phyloP scores from a whole-genome alignment of 2,113 vertebrate species.

The Pelvicachromis taeniatus region DNA sequence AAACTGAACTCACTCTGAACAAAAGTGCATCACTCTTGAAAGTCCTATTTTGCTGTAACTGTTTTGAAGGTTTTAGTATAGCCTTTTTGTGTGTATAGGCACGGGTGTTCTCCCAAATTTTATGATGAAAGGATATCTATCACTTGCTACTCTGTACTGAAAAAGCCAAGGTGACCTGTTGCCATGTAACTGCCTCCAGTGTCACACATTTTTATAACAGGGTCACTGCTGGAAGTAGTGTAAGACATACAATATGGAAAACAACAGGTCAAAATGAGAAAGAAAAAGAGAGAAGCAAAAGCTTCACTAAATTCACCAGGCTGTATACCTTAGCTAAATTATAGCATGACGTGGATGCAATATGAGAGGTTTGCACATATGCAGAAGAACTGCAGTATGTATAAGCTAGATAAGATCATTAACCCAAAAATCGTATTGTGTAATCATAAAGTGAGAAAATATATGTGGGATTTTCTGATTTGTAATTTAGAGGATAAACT shows the following conservation, averaged over 20 bases:
- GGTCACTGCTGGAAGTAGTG: background rate
- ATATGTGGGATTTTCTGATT: background rate
- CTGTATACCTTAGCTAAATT: background rate
- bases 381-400: background rate
- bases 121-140: background rate
- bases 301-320: background rate
- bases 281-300: background rate
- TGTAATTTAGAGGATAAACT: background rate
- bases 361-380: background rate
- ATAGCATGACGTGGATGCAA: background rate
- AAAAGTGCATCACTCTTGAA: background rate
- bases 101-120: background rate
- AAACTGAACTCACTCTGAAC: background rate
- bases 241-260: background rate
- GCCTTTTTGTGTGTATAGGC: background rate
- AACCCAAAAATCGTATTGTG: background rate
- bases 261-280: background rate
- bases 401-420: background rate
- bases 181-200: background rate
- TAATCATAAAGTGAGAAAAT: background rate
- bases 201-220: background rate
- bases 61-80: background rate
- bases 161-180: background rate
- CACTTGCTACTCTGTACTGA: background rate
- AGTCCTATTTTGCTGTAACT: background rate